These are phyloP conservation scores for Catostomus latipinnis DNA, from an alignment of 2,797 vertebrate species.

Conservation along the genomic window DNA sequence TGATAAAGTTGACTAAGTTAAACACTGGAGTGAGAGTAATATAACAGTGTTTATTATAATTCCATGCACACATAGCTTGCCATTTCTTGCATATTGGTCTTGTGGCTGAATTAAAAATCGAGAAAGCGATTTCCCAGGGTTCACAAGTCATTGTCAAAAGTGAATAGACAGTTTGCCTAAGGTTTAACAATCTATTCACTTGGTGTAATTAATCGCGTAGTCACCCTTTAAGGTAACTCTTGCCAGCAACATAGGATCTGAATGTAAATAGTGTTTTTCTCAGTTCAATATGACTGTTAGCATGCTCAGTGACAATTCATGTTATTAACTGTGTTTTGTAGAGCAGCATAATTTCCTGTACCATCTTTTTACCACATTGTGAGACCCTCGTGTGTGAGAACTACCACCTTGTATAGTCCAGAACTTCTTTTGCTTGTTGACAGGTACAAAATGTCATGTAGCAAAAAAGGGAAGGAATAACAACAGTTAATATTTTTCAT, in stretches of 20 bases:
- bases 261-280: constrained; percentile 5
- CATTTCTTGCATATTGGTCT: constrained; percentile 4
- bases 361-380: neutral
- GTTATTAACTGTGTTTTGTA: neutral
- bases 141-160: neutral
- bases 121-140: neutral
- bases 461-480: constrained; percentile 32
- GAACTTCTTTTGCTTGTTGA: constrained; percentile 19
- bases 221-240: neutral
- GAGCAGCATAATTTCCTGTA: neutral
- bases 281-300: neutral
- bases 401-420: neutral
- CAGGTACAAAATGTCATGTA: constrained; percentile 27
- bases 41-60: neutral
- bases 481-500: constrained; percentile 22
- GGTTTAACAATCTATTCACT: constrained; percentile 1
- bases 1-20: neutral
- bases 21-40: neutral
- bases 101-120: neutral
- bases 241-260: neutral
- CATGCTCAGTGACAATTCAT: neutral
- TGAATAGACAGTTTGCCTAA: constrained; percentile 16
- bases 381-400: neutral
- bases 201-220: neutral
- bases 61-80: neutral